Evolutionary conservation across 2,888 invertebrate species (phyloP).

Genomic region (Chrysopilus asiliformis): DNA sequence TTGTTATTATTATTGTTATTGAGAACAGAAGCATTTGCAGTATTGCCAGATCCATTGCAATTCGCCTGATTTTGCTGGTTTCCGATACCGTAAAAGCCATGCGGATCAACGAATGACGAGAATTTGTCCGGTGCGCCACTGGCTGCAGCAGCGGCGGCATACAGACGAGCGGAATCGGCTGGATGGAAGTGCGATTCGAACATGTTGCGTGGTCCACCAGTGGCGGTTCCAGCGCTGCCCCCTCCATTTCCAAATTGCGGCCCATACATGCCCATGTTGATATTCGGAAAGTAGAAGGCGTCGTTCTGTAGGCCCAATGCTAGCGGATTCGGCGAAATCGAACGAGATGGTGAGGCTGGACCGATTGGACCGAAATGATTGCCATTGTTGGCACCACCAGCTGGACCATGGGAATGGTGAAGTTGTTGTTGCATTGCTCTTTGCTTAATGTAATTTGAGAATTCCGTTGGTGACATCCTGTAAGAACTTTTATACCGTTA

Average conservation of each 20-base stretch:
- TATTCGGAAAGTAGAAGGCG: constrained; percentile 45
- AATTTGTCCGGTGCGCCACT: constrained; percentile 25
- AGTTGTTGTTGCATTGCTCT: constrained; percentile 80
- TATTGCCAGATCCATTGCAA: neutral
- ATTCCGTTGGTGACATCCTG: constrained; percentile 95
- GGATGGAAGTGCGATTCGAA: constrained; percentile 10
- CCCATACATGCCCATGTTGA: constrained; percentile 30
- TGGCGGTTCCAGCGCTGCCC: constrained; percentile 15
- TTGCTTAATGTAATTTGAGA: constrained; percentile 93
- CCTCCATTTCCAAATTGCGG: constrained; percentile 32
- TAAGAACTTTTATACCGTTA: constrained; percentile 23
- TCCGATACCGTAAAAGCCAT: constrained; percentile 26
- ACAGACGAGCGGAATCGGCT: constrained; percentile 9
- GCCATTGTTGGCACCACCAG: too few species aligned
- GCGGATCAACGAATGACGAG: constrained; percentile 30
- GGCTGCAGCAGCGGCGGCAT: constrained; percentile 13
- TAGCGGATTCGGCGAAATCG: constrained; percentile 44
- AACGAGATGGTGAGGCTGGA: constrained; percentile 46
- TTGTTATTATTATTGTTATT: constrained; percentile 10
- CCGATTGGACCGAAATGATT: constrained; percentile 43
- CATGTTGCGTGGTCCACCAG: constrained; percentile 10
- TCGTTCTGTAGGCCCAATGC: constrained; percentile 40
- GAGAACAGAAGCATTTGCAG: constrained; percentile 10
- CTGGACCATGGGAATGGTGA: constrained; percentile 32
- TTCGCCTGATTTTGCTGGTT: constrained; percentile 13